Evolutionary conservation across 2,113 vertebrate genomes (phyloP).

Genomic region (Acanthisitta chloris): DNA sequence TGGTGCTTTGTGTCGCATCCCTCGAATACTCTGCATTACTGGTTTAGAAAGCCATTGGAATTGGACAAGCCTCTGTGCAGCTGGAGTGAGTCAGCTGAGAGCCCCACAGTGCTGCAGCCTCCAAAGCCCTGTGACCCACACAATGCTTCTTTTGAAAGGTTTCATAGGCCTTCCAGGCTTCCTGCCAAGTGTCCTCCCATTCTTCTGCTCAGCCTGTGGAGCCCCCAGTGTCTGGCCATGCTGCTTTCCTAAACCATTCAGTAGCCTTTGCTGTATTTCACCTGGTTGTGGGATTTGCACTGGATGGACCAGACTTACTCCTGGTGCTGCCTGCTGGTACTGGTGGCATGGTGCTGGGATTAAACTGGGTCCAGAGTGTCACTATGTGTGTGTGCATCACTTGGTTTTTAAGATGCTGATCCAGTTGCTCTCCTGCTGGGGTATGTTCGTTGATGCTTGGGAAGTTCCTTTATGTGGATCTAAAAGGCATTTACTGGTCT

Average conservation of each 20-base stretch:
- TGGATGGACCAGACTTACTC: slow-evolving; percentile 6
- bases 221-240: not conserved
- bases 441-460: not conserved
- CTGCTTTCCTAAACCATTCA: slow-evolving; percentile 15
- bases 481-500: slow-evolving; percentile 33
- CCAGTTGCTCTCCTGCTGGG: not conserved
- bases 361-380: not conserved
- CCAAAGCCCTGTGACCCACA: not conserved
- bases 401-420: not conserved
- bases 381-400: slow-evolving; percentile 11
- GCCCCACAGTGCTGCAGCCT: not conserved
- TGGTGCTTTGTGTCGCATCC: not conserved
- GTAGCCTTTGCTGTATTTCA: slow-evolving; percentile 46
- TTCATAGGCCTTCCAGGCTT: not conserved
- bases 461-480: not conserved
- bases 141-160: not conserved
- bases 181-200: not conserved
- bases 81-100: slow-evolving; percentile 29
- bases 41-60: not conserved
- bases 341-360: not conserved
- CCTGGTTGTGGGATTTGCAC: not conserved
- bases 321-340: not conserved
- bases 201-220: not conserved
- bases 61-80: not conserved
- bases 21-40: not conserved